Base-by-base conservation (phyloP, 2,888 invertebrate species). In the Shargacucullia verbasci region DNA sequence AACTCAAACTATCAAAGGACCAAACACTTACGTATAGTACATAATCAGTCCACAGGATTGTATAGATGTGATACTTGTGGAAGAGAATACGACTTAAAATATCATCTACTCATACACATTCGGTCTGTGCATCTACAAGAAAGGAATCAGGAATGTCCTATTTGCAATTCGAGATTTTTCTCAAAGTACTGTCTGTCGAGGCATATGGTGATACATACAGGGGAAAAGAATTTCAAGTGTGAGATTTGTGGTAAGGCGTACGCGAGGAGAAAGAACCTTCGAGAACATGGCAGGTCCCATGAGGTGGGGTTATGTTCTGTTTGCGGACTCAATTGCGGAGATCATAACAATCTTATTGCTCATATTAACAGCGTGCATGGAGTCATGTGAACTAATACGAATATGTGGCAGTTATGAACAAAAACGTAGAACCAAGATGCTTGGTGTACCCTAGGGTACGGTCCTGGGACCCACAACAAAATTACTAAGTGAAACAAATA, bases 201-300 rank as follows among this genome's bases (percentile, higher is more conserved):
- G 11, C 95, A 95, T 38, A 94, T 94, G 92, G 72, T 91, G 4
- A 89, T 90, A 11, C 95, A 95, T 53, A 92, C 92, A 0, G 94
- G 94, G 0, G 94, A 94, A 38, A 91, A 91, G 47, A 94, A 88
- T 59, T 94, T 89, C 38, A 91, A 91, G 49, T 95, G 95, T 66
- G 85, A 82, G 0, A 55, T 92, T 0, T 95, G 95, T 56, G 88
- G 90, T 0, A 94, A 94, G 59, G 85, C 89, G 0, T 95, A 91
- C 49, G 86, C 90, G 1, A 84, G 88, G 20, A 82, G 74, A 38
- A 87, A 83, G 46, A 88, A 84, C 57, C 73, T 91, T 27, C 78
- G 76, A 34, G 86, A 89, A 38, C 92, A 92, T 70, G 53, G 60
- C 0, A 86, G 73, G 46, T 73, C 76, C 0, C 91, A 91, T 48